phyloP scores from a whole-genome alignment of 2,797 vertebrate genomes.

The Leptoclinus maculatus region DNA sequence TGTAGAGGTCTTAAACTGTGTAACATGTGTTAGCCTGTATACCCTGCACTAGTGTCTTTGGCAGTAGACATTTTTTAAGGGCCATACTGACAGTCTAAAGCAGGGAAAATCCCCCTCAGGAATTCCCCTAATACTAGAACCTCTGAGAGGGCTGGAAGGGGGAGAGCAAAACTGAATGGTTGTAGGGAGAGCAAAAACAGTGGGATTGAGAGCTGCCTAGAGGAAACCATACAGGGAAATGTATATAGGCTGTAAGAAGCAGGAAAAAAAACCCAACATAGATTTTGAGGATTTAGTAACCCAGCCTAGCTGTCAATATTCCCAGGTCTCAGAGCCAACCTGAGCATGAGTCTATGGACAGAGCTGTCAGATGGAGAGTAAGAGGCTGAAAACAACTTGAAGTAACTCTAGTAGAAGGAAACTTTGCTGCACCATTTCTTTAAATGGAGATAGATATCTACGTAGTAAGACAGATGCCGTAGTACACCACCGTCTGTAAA shows the following conservation, averaged over 20 bases:
- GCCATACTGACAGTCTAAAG: slow-evolving; percentile 71
- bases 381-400: slow-evolving; percentile 34
- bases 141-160: slow-evolving; percentile 42
- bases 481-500: slow-evolving; percentile 13
- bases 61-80: slow-evolving; percentile 65
- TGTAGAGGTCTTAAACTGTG: slow-evolving; percentile 29
- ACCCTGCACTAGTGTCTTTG: slow-evolving; percentile 38
- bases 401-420: slow-evolving; percentile 14
- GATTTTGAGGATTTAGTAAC: slow-evolving; percentile 65
- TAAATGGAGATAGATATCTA: background rate
- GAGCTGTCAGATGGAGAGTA: slow-evolving; percentile 42
- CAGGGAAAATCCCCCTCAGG: slow-evolving; percentile 72
- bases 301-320: slow-evolving; percentile 63
- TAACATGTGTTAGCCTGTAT: slow-evolving; percentile 50
- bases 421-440: slow-evolving; percentile 20
- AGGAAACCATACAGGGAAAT: slow-evolving; percentile 54
- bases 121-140: slow-evolving; percentile 74
- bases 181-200: slow-evolving; percentile 52
- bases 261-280: slow-evolving; percentile 30
- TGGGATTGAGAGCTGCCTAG: slow-evolving; percentile 43
- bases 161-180: slow-evolving; percentile 51
- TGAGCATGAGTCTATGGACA: slow-evolving; percentile 36
- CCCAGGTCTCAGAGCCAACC: slow-evolving; percentile 50
- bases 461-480: background rate
- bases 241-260: slow-evolving; percentile 43